phyloP scores from a whole-genome alignment of 2,888 invertebrate genomes.

The Therioaphis trifolii region DNA sequence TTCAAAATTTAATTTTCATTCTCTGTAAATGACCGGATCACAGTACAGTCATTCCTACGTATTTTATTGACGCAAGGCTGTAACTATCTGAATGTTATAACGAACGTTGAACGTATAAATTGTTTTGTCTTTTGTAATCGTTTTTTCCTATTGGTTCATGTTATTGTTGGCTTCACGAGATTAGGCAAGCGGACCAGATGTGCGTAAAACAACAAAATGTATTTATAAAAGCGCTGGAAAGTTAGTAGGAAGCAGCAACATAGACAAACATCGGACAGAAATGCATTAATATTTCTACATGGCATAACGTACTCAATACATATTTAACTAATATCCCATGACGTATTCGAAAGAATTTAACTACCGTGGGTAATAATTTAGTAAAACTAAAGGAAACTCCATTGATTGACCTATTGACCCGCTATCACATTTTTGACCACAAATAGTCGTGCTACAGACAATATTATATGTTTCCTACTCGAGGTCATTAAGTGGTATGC shows the following conservation, averaged over 20 bases:
- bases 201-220: constrained; percentile 30
- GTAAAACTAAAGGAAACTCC: constrained; percentile 44
- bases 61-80: neutral
- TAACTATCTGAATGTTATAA: no score
- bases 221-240: constrained; percentile 50
- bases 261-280: neutral
- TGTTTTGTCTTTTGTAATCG: constrained; percentile 6
- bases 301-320: neutral
- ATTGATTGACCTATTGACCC: constrained; percentile 60
- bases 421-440: neutral
- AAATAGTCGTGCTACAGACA: constrained; percentile 23
- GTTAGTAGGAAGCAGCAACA: neutral
- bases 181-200: constrained; percentile 36
- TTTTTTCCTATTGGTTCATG: neutral
- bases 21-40: neutral
- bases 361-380: constrained; percentile 31
- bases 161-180: constrained; percentile 10
- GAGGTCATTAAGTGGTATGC: constrained; percentile 29
- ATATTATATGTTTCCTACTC: neutral
- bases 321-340: neutral
- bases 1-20: neutral
- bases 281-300: neutral
- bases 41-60: no score
- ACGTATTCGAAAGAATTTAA: neutral
- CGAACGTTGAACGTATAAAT: neutral